Base-by-base conservation (phyloP, 2,113 vertebrate genomes). In the Amphiprion ocellaris region DNA sequence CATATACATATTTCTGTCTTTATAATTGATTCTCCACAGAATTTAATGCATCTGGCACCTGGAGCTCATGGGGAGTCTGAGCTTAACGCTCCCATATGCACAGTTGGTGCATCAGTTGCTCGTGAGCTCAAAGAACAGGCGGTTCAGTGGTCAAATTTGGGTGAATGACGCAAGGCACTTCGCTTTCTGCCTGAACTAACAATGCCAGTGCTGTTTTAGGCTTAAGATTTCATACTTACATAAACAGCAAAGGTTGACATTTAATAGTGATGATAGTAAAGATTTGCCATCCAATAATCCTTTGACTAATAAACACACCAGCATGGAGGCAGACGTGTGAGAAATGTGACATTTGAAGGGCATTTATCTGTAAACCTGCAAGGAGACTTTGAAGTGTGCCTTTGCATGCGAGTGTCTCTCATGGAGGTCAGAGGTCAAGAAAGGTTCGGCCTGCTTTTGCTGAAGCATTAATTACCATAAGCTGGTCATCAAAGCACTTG, bases 381-480 rank as follows among this genome's bases (percentile, higher is more conserved):
- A 52, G 37, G 56, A 76, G 58, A 64, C 53, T 41, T 47, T 66
- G 16, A 63, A 53, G 68, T 65, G 30, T 50, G 33, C 16, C 14
- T 66, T 59, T 26, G 53, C 21, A 28, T 69, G 41, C 28, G 68
- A 59, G 33, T 61, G 26, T 55, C 47, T 2, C 61, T 37, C 23
- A 33, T 50, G 30, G 59, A 58, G 81, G 37, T 56, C 71, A 80
- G 30, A 78, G 49, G 81, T 76, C 30, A 30, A 39, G 50, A 52
- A 26, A 58, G 56, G 75, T 69, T 39, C 60, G 64, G 59, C 76
- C 41, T 85, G 64, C 67, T 81, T 82, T 84, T 68, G 44, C 62
- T 68, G 56, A 74, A 37, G 70, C 72, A 85, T 87, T 90, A 78
- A 87, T 90, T 81, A 81, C 47, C 82, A 80, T 75, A 70, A 63